phyloP scores from a whole-genome alignment of 2,113 vertebrate genomes.

The Leptocoma aspasia region DNA sequence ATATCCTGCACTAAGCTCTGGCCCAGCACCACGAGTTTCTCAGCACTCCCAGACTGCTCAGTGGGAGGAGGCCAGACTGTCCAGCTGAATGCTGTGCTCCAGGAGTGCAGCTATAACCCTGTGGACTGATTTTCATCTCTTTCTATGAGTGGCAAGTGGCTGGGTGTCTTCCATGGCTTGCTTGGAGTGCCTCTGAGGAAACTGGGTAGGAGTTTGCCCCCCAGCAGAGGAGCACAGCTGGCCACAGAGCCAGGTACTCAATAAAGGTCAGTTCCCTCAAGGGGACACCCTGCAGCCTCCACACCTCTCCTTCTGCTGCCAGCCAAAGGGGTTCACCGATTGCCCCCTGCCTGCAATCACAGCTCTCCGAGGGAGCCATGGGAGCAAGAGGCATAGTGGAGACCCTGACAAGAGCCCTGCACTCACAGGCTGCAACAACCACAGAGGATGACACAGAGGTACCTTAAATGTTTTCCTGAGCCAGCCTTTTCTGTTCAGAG shows the following conservation, averaged over 20 bases:
- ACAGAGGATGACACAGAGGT: no score
- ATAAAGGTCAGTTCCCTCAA: background rate
- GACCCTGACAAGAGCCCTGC: background rate
- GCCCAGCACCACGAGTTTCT: background rate
- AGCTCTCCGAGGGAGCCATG: background rate
- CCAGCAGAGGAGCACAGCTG: background rate
- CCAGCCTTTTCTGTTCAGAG: background rate
- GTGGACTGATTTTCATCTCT: background rate
- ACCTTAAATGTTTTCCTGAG: background rate
- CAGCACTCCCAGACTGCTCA: fast-evolving
- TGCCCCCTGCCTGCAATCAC: background rate
- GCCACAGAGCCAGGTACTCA: background rate
- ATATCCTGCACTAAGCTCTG: background rate
- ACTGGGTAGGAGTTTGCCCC: background rate
- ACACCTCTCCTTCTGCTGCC: background rate
- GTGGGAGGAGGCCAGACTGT: background rate
- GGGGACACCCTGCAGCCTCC: background rate
- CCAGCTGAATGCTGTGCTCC: background rate
- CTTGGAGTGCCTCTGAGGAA: background rate
- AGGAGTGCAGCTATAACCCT: background rate
- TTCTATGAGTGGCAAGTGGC: background rate
- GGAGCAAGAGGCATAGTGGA: background rate
- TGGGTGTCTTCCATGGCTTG: background rate
- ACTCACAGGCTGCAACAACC: background rate
- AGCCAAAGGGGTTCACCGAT: background rate